Evolutionary conservation across 2,797 vertebrate genomes (phyloP), one percentile per base, ranked within the genome.

Genomic region (Poliocrania exsul): DNA sequence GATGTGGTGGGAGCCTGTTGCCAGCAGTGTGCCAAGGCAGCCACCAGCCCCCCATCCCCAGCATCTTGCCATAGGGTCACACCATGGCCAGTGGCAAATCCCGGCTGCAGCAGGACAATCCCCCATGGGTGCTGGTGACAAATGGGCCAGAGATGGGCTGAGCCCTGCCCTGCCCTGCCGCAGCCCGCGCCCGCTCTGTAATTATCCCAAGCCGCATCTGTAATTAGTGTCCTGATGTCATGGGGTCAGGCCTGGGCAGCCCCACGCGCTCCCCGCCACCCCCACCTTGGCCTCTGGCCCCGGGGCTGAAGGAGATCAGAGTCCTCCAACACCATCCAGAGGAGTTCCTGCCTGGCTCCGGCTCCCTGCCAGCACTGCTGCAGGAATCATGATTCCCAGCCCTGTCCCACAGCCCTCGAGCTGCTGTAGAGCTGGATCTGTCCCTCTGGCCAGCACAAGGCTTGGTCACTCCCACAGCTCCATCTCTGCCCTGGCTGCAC

Each of bases 221-320:
- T 96, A 94, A 96, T 94, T 94, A 96, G 92, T 37, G 54, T 71
- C 95, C 81, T 94, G 91, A 92, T 92, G 92, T 96, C 88, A 96
- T n/a, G 74, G 84, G 89, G 90, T 90, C 89, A 92, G 85, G 85
- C 79, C 90, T 75, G 67, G 84, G 88, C 92, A 87, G 81, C 78
- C 84, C 88, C 70, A 80, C 4, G 1, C 3, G 2, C 88, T 92
- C 92, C 64, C 65, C 0, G 1, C 60, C 84, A 29, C 89, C 78
- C 78, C 93, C 93, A 80, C 81, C 91, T 86, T 50, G 49, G 83
- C 90, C 92, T 74, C 92, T 3, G 1, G 79, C 78, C 78, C 25
- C 3, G 0, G 37, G 25, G n/a, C 44, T 47, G 58, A 65, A 69
- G 67, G 58, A 90, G 80, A 73, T 70, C 60, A 61, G 13, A 13